phyloP scores from a whole-genome alignment of 92 coral and sea anemone species.

The Zoanthus sociatus region DNA sequence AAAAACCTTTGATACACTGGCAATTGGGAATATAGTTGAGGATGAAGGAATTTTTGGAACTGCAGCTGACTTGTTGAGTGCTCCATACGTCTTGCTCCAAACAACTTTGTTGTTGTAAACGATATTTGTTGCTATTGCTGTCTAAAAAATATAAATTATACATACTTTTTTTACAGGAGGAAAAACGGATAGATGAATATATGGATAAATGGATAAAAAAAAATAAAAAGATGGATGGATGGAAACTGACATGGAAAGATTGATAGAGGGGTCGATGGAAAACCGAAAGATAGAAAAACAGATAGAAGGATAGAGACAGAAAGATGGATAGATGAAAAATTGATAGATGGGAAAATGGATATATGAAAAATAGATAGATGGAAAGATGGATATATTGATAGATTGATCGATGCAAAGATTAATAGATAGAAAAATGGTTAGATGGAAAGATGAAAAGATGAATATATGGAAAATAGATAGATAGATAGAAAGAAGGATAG shows the following conservation, averaged over 20 bases:
- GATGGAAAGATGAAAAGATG: too few species aligned
- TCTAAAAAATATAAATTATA: constrained; percentile 38
- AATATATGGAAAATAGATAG: too few species aligned
- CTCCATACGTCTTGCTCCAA: constrained; percentile 82
- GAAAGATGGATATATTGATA: too few species aligned
- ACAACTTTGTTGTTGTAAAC: constrained; percentile 81
- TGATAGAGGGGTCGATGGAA: background rate
- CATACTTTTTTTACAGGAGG: too few species aligned
- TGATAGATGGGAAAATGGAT: background rate
- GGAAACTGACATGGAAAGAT: background rate
- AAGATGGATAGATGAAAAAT: background rate
- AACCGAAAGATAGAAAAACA: background rate
- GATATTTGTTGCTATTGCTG: constrained; percentile 76
- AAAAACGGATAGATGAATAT: too few species aligned
- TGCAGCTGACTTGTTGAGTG: constrained; percentile 58
- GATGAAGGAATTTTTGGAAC: constrained; percentile 53
- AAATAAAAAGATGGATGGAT: too few species aligned
- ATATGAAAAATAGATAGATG: too few species aligned
- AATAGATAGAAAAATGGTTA: too few species aligned
- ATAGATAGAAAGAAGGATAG: too few species aligned
- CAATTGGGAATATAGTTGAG: constrained; percentile 76
- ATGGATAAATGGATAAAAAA: too few species aligned
- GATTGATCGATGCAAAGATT: too few species aligned
- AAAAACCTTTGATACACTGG: constrained; percentile 87
- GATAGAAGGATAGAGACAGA: background rate